These are phyloP conservation scores for Archegozetes longisetosus DNA, from an alignment of 1,140 invertebrate genomes.

Conservation along the genomic window DNA sequence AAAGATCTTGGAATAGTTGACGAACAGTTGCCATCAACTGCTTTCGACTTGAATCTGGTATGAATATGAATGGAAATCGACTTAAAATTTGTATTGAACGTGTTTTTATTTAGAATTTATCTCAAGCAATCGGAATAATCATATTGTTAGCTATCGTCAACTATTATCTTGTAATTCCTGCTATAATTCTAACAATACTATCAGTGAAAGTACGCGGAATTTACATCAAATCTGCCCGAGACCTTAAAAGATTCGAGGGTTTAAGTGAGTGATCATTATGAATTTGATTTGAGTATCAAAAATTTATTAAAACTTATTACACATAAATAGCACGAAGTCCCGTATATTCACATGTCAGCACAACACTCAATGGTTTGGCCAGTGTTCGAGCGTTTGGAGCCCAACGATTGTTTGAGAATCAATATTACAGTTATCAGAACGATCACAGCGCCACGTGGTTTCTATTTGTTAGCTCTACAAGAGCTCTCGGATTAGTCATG, in stretches of 20 bases:
- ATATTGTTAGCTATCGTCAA: slow-evolving; percentile 10
- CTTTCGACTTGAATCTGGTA: slow-evolving; percentile 52
- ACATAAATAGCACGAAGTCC: slow-evolving; percentile 22
- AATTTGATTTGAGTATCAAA: neutral
- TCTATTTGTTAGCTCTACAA: slow-evolving; percentile 52
- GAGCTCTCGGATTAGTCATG: slow-evolving; percentile 65
- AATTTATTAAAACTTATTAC: slow-evolving; percentile 33
- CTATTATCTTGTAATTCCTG: slow-evolving; percentile 43
- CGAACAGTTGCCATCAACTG: slow-evolving; percentile 45
- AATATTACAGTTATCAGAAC: neutral
- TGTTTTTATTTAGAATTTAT: slow-evolving; percentile 34
- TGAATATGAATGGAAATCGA: slow-evolving; percentile 30
- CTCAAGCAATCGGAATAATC: slow-evolving; percentile 8
- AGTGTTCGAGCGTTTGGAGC: slow-evolving; percentile 31
- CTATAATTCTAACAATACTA: slow-evolving; percentile 44
- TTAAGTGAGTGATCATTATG: slow-evolving; percentile 40
- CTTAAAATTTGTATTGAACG: neutral
- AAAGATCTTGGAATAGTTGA: slow-evolving; percentile 21
- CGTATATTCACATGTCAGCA: slow-evolving; percentile 34
- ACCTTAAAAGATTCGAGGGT: slow-evolving; percentile 75
- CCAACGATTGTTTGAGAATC: neutral
- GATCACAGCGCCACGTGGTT: slow-evolving; percentile 56
- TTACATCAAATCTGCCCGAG: slow-evolving; percentile 65
- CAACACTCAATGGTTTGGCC: slow-evolving; percentile 32
- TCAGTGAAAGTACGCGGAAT: slow-evolving; percentile 55